A percentile compares a stretch with the other conserved stretches of the same genome.
Evolutionary conservation across 2,797 vertebrate species (phyloP).

Genomic region (Scleropages formosus): DNA sequence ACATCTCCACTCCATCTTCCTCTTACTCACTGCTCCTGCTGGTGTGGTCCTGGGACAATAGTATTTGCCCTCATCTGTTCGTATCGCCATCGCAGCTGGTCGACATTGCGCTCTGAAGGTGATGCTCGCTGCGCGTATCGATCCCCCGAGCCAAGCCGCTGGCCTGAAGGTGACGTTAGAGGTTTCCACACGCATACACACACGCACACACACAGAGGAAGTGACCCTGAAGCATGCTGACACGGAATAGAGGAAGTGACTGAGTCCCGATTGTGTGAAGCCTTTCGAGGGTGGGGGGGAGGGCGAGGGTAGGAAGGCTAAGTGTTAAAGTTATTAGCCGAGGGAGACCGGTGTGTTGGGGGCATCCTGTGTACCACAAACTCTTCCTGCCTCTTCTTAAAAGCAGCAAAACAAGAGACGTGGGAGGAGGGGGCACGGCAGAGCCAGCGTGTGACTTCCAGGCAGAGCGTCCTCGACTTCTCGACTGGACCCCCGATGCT

Average conservation of each 20-base stretch:
- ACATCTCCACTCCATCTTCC: not conserved
- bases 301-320: slow-evolving; percentile 57
- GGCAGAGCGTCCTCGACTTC: not conserved
- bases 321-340: slow-evolving; percentile 71
- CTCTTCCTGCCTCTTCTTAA: slow-evolving; percentile 56
- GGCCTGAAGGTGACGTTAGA: not conserved
- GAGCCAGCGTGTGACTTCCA: not conserved
- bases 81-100: not conserved
- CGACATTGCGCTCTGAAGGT: not conserved
- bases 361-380: slow-evolving; percentile 66
- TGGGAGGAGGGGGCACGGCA: not conserved
- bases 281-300: slow-evolving; percentile 2
- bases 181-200: not conserved
- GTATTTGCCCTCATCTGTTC: not conserved
- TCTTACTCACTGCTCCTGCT: not conserved
- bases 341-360: slow-evolving; percentile 55
- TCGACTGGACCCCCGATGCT: no score
- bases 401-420: slow-evolving; percentile 42
- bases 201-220: slow-evolving; percentile 62
- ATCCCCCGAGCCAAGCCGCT: not conserved
- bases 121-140: not conserved
- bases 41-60: not conserved
- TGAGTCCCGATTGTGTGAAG: slow-evolving; percentile 56
- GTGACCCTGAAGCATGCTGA: slow-evolving; percentile 47
- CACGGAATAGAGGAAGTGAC: slow-evolving; percentile 63